Evolutionary conservation across 2,888 invertebrate genomes (phyloP), one percentile per base, ranked within the genome.

Genomic region (Xestia rhomboidea): DNA sequence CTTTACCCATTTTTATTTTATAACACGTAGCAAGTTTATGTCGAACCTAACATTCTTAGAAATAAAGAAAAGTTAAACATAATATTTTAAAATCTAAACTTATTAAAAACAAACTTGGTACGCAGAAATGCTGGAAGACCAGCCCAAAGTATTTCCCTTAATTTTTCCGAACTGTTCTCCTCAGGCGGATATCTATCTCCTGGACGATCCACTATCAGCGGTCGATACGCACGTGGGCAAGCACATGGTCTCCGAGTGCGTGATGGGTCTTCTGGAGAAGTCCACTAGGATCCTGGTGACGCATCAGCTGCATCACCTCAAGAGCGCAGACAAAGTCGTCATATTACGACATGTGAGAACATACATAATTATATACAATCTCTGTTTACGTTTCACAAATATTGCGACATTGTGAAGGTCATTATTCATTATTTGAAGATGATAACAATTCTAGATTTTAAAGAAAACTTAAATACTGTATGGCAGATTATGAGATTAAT

Each of bases 231-330:
- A 97, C 86, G 98, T 98, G 1, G 98, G 98, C 27, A 97, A 97
- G 86, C 97, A 98, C 88, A 95, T 98, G 46, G 97, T 98, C 87
- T 96, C 98, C 24, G 97, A 98, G 92, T 98, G 98, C 83, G 97
- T 98, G 38, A 95, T 95, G 86, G 97, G 96, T 0, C 94, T 97
- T 63, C 94, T 98, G 74, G 94, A 96, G 27, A 95, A 97, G 76
- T 97, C 98, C 90, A 98, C 98, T 5, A 96, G 98, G 66, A 97
- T 99, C 82, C 97, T 99, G 11, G 98, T 98, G 76, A 99, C 99
- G 0, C 99, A 99, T 93, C 99, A 99, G 92, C 94, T 98, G n/a
- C 99, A 99, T 90, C 98, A 98, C 89, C 96, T 98, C 44, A 97
- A 97, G 87, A 92, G 96, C 30, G 98, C 97, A 1, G 97, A 98